Percentiles rank a stretch among this genome's conserved stretches.
Conservation (phyloP, 2,113 vertebrate genomes). For the Actenoides hombroni region DNA sequence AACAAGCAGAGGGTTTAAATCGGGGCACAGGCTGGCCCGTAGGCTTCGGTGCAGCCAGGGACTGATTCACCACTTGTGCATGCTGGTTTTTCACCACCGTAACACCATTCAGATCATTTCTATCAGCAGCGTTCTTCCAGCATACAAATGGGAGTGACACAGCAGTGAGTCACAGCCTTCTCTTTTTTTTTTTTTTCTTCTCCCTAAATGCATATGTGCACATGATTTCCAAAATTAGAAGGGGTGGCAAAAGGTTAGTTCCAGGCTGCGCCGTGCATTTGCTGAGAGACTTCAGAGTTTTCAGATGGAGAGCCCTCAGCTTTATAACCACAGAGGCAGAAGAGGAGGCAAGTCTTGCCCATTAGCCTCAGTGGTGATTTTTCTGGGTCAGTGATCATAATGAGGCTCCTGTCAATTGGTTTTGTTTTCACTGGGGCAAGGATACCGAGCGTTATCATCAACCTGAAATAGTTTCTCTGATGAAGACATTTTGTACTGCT, state of each 20-base stretch:
- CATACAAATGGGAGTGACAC: constrained; percentile 23
- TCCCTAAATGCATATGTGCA: constrained; percentile 27
- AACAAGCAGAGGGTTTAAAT: background rate
- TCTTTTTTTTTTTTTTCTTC: background rate
- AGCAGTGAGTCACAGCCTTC: constrained; percentile 41
- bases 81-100: background rate
- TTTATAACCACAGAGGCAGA: background rate
- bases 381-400: constrained; percentile 20
- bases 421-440: constrained; percentile 21
- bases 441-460: background rate
- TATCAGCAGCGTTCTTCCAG: constrained; percentile 9
- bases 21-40: background rate
- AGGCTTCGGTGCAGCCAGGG: background rate
- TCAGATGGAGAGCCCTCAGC: background rate
- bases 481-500: background rate
- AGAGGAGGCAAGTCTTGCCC: background rate
- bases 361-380: background rate
- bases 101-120: background rate
- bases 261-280: background rate
- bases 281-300: background rate
- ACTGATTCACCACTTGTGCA: constrained; percentile 3
- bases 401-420: background rate
- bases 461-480: constrained; percentile 14
- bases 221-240: constrained; percentile 62
- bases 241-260: constrained; percentile 26